Conservation (phyloP, 2,113 vertebrate genomes). For the Nipponia nippon region DNA sequence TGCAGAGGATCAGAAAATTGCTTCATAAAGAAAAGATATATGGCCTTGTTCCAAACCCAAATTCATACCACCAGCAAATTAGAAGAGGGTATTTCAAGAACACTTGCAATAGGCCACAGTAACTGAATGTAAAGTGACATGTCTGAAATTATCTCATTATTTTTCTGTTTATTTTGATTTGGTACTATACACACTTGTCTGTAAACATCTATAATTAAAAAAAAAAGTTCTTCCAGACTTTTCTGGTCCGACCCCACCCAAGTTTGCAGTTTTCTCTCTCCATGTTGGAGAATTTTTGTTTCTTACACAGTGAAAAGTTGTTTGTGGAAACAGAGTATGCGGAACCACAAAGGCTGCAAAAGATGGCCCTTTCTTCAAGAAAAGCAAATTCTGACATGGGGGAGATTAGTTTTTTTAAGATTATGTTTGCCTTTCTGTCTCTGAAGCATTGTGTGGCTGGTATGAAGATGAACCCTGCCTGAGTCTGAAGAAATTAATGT, state of each 20-base stretch:
- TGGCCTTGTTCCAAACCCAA: constrained; percentile 48
- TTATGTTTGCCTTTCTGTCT: not conserved
- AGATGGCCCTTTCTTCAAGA: not conserved
- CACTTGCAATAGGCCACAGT: not conserved
- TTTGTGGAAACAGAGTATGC: not conserved
- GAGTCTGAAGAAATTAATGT: not conserved
- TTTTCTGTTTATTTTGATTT: not conserved
- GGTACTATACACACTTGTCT: not conserved
- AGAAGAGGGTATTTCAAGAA: constrained; percentile 56
- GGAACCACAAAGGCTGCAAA: not conserved
- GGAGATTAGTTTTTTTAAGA: not conserved
- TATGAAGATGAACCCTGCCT: not conserved
- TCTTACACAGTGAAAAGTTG: not conserved
- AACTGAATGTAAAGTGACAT: not conserved
- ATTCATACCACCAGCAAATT: constrained; percentile 43
- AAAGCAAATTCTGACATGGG: not conserved
- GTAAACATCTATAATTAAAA: not conserved
- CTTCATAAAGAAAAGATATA: constrained; percentile 41
- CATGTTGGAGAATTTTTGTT: not conserved
- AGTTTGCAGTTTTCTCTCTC: not conserved
- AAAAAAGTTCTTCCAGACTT: not conserved
- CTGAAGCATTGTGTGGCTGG: not conserved
- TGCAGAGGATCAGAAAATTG: constrained; percentile 61
- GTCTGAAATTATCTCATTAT: not conserved
- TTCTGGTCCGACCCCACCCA: not conserved